Conservation (phyloP, 2,113 vertebrate genomes). For the Anhinga rufa region DNA sequence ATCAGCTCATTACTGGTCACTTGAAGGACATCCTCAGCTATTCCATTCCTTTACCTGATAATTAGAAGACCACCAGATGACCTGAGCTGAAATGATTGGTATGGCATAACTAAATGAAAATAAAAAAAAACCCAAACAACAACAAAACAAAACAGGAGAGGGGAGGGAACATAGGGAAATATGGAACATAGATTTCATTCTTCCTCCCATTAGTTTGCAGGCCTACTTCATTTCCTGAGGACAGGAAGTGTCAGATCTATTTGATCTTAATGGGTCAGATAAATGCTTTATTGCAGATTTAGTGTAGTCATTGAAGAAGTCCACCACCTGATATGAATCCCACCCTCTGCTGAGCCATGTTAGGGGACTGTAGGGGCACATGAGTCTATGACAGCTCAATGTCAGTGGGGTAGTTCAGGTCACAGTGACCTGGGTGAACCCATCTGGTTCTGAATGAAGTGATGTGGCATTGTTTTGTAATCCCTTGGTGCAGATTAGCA, state of each 20-base stretch:
- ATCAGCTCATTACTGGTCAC: not conserved
- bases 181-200: rapidly evolving
- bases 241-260: not conserved
- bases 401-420: not conserved
- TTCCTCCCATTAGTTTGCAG: not conserved
- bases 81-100: not conserved
- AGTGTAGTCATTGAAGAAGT: not conserved
- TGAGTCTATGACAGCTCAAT: rapidly evolving
- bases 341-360: rapidly evolving
- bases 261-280: not conserved
- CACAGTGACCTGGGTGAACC: not conserved
- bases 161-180: not conserved
- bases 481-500: not conserved
- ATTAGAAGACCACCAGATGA: not conserved
- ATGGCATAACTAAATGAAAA: not conserved
- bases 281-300: not conserved
- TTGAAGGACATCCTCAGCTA: not conserved
- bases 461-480: not conserved
- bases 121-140: no score
- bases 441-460: not conserved
- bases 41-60: not conserved
- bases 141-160: not conserved
- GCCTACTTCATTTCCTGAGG: not conserved
- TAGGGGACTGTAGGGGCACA: no score
- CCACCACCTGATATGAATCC: not conserved